Evolutionary conservation across 2,888 invertebrate genomes (phyloP).

Genomic region (Linnaemya vulpina): DNA sequence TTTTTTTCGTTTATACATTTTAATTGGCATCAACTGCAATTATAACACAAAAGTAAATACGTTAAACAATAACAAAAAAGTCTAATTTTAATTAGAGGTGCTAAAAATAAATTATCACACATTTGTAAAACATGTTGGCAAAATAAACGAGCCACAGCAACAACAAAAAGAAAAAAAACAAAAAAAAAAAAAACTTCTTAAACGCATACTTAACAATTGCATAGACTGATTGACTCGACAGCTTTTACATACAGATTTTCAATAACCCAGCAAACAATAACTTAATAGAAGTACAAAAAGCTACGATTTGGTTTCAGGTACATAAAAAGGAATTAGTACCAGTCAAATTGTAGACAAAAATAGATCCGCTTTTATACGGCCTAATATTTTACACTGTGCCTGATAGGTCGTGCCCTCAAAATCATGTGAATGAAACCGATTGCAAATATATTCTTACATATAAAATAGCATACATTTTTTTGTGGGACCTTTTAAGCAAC

Average conservation of each 20-base stretch:
- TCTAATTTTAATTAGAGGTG: slow-evolving; percentile 69
- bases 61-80: slow-evolving; percentile 44
- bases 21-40: slow-evolving; percentile 56
- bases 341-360: no score
- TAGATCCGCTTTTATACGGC: no score
- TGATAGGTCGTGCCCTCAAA: no score
- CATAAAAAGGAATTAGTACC: no score
- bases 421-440: no score
- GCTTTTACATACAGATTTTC: background rate
- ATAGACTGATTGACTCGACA: background rate
- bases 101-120: slow-evolving; percentile 72
- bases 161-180: no score
- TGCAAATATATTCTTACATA: no score
- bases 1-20: background rate
- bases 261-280: slow-evolving; percentile 27
- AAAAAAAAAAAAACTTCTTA: slow-evolving; percentile 5
- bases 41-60: slow-evolving; percentile 35
- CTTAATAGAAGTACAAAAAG: no score
- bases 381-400: no score
- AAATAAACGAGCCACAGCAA: background rate
- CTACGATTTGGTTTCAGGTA: no score
- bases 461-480: no score
- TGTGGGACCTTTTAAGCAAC: no score
- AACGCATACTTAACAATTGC: slow-evolving; percentile 35
- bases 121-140: slow-evolving; percentile 69